phyloP scores from a whole-genome alignment of 1,140 invertebrate genomes.

The Drosophila kikkawai region DNA sequence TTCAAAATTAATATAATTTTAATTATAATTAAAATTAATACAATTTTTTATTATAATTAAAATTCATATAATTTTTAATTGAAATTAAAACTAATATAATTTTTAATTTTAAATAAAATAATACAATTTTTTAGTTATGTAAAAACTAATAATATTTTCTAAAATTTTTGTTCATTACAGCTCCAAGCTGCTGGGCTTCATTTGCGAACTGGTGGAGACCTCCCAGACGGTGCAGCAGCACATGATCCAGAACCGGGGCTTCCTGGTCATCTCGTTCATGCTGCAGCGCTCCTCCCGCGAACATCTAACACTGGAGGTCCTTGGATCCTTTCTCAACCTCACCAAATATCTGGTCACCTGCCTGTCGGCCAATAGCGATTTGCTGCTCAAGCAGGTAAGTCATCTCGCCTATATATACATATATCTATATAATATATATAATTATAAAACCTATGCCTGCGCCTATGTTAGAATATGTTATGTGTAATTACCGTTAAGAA shows the following conservation, averaged over 20 bases:
- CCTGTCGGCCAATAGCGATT: constrained; percentile 95
- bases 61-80: too few relatives aligned
- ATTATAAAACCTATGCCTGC: constrained; percentile 8
- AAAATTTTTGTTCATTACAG: constrained; percentile 71
- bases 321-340: constrained; percentile 96
- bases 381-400: constrained; percentile 96
- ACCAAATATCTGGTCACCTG: constrained; percentile 98
- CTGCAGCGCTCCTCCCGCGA: constrained; percentile 96
- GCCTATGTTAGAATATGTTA: constrained; percentile 16
- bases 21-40: too few relatives aligned
- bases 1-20: too few relatives aligned
- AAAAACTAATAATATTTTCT: too few relatives aligned
- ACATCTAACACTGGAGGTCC: constrained; percentile 96
- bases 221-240: constrained; percentile 99
- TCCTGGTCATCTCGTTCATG: constrained; percentile 99
- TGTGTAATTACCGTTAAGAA: constrained; percentile 13
- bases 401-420: background rate
- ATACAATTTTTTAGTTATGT: too few relatives aligned
- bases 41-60: too few relatives aligned
- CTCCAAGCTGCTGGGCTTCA: constrained; percentile 98
- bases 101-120: too few relatives aligned
- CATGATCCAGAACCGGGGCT: constrained; percentile 98
- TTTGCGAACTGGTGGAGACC: constrained; percentile 98
- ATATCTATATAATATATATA: background rate
- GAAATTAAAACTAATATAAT: too few relatives aligned